Evolutionary conservation across 2,888 invertebrate species (phyloP).

Genomic region (Nipponacmea schrenckii): DNA sequence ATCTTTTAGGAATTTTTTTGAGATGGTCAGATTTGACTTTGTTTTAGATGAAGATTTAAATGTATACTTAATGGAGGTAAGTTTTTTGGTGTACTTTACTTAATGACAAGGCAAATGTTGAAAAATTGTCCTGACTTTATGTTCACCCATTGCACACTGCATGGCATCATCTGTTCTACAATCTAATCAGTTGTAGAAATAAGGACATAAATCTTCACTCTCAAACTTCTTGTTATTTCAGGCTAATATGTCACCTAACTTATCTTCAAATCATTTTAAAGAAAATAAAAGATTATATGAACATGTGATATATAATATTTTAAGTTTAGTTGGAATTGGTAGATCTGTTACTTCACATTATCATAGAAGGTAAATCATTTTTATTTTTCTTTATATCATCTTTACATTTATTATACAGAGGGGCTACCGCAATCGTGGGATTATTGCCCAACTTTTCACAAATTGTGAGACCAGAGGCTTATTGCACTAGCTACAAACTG

Average conservation of each 20-base stretch:
- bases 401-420: too few relatives aligned
- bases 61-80: constrained; percentile 85
- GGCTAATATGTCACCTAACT: constrained; percentile 98
- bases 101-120: not conserved
- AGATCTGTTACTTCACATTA: constrained; percentile 34
- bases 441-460: too few relatives aligned
- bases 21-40: constrained; percentile 94
- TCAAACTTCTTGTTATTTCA: too few relatives aligned
- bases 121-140: too few relatives aligned
- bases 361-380: not conserved
- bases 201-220: too few relatives aligned
- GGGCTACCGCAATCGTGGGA: too few relatives aligned
- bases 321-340: constrained; percentile 81
- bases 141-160: too few relatives aligned
- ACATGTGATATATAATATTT: constrained; percentile 87
- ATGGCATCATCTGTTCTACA: not conserved
- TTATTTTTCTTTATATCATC: not conserved
- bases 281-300: constrained; percentile 87
- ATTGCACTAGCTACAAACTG: too few relatives aligned
- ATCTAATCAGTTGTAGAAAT: not conserved
- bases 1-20: constrained; percentile 78
- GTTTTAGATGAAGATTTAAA: constrained; percentile 87
- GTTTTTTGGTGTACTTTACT: constrained; percentile 20
- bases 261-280: constrained; percentile 92
- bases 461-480: too few relatives aligned